A percentile compares a stretch with the other conserved stretches of the same genome.
These are phyloP conservation scores for Melanotaenia parkinsoni DNA, from an alignment of 2,797 vertebrate genomes.

Conservation along the genomic window DNA sequence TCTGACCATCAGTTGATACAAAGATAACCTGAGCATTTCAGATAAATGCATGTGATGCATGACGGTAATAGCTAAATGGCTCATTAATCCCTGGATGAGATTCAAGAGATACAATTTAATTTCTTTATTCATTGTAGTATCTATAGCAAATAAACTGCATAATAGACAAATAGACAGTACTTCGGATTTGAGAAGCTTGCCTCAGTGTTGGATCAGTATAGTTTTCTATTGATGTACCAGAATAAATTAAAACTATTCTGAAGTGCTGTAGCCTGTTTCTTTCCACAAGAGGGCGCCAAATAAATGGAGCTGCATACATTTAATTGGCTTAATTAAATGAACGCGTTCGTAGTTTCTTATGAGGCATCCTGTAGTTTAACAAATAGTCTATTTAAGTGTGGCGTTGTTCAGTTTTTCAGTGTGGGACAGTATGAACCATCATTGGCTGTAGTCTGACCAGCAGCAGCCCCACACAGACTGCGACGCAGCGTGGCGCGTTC, in stretches of 20 bases:
- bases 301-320: too few species aligned
- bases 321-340: too few species aligned
- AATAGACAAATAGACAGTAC: conserved; percentile 20
- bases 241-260: conserved; percentile 49
- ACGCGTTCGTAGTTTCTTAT: too few species aligned
- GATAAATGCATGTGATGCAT: conserved; percentile 50
- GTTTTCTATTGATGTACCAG: conserved; percentile 33
- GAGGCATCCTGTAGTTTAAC: too few species aligned
- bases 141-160: conserved; percentile 19
- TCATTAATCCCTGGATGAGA: conserved; percentile 17
- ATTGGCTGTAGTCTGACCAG: neutral
- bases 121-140: conserved; percentile 8
- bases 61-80: conserved; percentile 7
- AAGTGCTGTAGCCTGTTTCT: conserved; percentile 28
- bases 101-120: neutral
- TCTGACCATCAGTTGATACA: conserved; percentile 13
- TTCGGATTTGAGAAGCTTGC: conserved; percentile 23
- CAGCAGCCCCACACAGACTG: neutral
- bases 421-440: too few species aligned
- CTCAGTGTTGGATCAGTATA: conserved; percentile 31
- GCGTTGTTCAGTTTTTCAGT: too few species aligned
- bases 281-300: conserved; percentile 43
- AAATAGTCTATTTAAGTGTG: too few species aligned
- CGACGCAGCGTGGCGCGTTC: conserved; percentile 16
- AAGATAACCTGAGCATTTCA: conserved; percentile 33